Percentiles rank a stretch among this genome's conserved stretches.
Conservation (phyloP, 2,113 vertebrate genomes). For the Microtus oregoni region DNA sequence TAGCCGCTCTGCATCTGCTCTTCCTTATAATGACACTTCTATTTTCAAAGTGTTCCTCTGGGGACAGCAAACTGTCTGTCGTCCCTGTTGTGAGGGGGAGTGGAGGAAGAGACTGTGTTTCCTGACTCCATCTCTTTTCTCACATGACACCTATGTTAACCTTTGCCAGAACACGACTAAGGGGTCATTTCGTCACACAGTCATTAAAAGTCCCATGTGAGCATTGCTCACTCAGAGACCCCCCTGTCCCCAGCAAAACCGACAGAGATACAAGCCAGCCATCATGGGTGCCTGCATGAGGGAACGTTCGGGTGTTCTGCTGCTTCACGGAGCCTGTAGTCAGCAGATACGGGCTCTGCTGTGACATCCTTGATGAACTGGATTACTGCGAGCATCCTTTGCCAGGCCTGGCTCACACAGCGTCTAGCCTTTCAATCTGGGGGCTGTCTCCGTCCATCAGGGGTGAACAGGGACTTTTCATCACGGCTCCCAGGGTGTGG, state of each 20-base stretch:
- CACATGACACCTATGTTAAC: constrained; percentile 54
- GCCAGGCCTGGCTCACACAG: neutral
- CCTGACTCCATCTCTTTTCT: neutral
- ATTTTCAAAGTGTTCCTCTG: neutral
- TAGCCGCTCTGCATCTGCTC: neutral
- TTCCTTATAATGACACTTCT: neutral
- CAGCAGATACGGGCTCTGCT: constrained; percentile 36
- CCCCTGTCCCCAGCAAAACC: neutral
- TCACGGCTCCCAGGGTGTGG: neutral
- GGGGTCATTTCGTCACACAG: constrained; percentile 79
- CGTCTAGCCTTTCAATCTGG: neutral
- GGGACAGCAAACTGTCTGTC: neutral
- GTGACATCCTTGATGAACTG: constrained; percentile 72
- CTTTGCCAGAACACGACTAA: constrained; percentile 78
- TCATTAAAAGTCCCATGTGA: constrained; percentile 78
- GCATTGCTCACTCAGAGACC: neutral
- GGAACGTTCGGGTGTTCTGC: constrained; percentile 41
- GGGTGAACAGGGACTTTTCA: neutral
- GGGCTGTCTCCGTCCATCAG: no score
- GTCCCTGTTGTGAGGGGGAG: neutral
- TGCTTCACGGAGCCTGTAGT: neutral
- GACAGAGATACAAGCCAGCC: neutral
- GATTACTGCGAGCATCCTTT: constrained; percentile 19
- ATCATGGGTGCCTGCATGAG: constrained; percentile 34
- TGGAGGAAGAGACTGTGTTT: neutral